Conservation (phyloP, 1,140 invertebrate species). For the Scaptomyza graminum region DNA sequence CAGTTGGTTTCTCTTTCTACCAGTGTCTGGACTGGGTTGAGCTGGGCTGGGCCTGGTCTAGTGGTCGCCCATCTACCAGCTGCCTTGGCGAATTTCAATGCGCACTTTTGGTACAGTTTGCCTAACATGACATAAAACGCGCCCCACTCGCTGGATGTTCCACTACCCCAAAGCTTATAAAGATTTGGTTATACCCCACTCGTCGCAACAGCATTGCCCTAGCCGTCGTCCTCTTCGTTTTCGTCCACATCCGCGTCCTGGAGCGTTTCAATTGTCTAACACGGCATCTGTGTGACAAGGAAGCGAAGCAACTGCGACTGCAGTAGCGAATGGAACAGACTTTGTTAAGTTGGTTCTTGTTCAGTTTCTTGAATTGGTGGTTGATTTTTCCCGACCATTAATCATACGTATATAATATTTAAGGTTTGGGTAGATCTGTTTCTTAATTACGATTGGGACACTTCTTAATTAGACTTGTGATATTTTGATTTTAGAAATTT, state of each 20-base stretch:
- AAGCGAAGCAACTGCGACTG: constrained; percentile 15
- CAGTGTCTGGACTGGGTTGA: constrained; percentile 52
- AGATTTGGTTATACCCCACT: constrained; percentile 32
- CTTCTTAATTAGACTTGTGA: too few relatives aligned
- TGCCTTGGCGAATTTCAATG: constrained; percentile 33
- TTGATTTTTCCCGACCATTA: constrained; percentile 6
- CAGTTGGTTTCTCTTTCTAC: constrained; percentile 73
- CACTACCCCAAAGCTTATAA: constrained; percentile 74
- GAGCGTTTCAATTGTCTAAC: constrained; percentile 11
- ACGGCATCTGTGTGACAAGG: constrained; percentile 27
- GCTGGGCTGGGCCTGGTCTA: constrained; percentile 17
- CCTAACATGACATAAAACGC: constrained; percentile 21
- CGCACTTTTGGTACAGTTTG: constrained; percentile 71
- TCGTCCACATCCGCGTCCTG: not conserved
- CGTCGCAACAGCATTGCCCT: constrained; percentile 8
- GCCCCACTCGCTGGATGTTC: constrained; percentile 48
- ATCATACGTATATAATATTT: not conserved
- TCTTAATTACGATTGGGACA: not conserved
- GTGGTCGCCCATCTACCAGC: constrained; percentile 14
- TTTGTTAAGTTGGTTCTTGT: constrained; percentile 2
- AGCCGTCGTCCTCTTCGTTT: not conserved
- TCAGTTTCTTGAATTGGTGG: constrained; percentile 5
- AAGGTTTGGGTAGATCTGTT: not conserved
- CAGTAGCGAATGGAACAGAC: constrained; percentile 12
- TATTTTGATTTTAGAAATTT: too few relatives aligned